Evolutionary conservation across 2,888 invertebrate genomes (phyloP).

Genomic region (Brachypalpus laphriformis): DNA sequence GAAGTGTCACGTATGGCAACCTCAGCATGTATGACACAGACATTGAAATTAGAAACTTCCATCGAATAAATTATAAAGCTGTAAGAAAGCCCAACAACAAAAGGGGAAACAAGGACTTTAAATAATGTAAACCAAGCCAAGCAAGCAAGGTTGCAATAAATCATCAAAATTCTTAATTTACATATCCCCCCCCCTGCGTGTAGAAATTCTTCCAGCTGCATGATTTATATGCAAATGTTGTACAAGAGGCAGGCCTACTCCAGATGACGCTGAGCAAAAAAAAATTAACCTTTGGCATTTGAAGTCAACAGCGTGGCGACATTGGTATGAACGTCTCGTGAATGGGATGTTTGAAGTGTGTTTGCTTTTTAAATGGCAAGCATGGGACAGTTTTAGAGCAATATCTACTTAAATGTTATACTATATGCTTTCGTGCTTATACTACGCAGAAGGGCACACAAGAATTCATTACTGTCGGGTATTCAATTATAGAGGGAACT

Average conservation of each 20-base stretch:
- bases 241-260: background rate
- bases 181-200: slow-evolving; percentile 12
- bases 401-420: background rate
- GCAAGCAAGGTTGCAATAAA: slow-evolving; percentile 7
- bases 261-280: background rate
- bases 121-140: background rate
- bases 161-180: background rate
- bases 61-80: background rate
- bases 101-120: background rate
- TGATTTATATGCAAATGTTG: slow-evolving; percentile 6
- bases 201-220: background rate
- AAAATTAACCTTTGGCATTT: slow-evolving; percentile 2
- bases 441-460: background rate
- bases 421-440: background rate
- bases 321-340: background rate
- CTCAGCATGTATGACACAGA: background rate
- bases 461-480: background rate
- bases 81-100: background rate
- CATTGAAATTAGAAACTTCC: background rate
- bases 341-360: background rate
- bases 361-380: background rate
- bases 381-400: background rate
- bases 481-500: background rate
- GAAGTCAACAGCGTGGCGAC: background rate
- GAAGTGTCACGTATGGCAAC: background rate